phyloP scores from a whole-genome alignment of 1,140 invertebrate genomes.

The Drosophila ogumai region DNA sequence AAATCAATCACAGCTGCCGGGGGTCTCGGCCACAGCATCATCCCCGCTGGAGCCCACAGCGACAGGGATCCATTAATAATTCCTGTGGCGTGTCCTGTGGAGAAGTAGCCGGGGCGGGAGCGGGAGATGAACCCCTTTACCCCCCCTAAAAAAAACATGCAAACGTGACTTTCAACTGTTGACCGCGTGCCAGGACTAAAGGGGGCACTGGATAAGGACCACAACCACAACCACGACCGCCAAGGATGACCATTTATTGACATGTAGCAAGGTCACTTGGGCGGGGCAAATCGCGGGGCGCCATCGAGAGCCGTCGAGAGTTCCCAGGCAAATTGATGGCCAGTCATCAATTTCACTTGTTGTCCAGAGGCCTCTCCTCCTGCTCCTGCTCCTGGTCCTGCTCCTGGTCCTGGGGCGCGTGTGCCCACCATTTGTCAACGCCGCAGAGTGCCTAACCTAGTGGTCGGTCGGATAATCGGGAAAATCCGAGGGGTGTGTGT shows the following conservation, averaged over 20 bases:
- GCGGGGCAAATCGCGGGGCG: conserved; percentile 55
- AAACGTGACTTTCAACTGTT: conserved; percentile 80
- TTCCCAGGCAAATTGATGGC: conserved; percentile 74
- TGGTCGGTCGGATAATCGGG: not conserved
- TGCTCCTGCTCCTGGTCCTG: not conserved
- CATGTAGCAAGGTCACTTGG: conserved; percentile 71
- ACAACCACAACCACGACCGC: not conserved
- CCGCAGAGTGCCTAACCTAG: conserved; percentile 15
- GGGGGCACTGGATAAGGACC: not conserved
- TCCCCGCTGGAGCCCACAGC: conserved; percentile 16
- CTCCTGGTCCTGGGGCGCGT: not conserved
- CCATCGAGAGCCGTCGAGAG: conserved; percentile 19
- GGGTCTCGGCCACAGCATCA: conserved; percentile 11
- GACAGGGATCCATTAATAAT: conserved; percentile 78
- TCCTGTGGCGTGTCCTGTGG: conserved; percentile 78
- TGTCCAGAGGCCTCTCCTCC: conserved; percentile 39
- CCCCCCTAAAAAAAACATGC: conserved; percentile 41
- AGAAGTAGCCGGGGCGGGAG: not conserved
- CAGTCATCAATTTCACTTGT: conserved; percentile 82
- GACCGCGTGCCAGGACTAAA: conserved; percentile 63
- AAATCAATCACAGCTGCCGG: conserved; percentile 81
- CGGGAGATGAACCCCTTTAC: conserved; percentile 4
- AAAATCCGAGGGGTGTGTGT: not conserved
- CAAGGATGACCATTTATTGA: conserved; percentile 71
- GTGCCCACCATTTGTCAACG: conserved; percentile 69